phyloP scores from a whole-genome alignment of 2,797 vertebrate species.

The Rhinophrynus dorsalis region DNA sequence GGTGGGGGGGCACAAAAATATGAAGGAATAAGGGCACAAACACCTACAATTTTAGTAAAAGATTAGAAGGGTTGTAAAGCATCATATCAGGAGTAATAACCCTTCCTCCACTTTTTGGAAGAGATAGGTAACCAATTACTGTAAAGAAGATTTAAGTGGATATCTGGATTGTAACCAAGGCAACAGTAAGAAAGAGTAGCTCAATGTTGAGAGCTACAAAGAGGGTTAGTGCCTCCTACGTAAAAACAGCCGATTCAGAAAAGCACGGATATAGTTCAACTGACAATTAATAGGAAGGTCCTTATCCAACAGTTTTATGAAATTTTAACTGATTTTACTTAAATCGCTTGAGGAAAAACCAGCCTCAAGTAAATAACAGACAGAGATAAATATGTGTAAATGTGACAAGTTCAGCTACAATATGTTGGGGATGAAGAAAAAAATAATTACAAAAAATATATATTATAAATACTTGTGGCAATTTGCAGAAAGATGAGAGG shows the following conservation, averaged over 20 bases:
- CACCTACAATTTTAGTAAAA: slow-evolving; percentile 28
- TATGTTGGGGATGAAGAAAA: too few species aligned
- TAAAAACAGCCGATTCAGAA: slow-evolving; percentile 33
- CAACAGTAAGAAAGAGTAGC: slow-evolving; percentile 61
- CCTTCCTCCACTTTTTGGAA: slow-evolving; percentile 45
- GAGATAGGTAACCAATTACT: slow-evolving; percentile 54
- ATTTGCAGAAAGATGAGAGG: too few species aligned
- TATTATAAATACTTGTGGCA: too few species aligned
- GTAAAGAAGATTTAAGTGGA: slow-evolving; percentile 57
- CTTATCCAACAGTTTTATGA: slow-evolving; percentile 1
- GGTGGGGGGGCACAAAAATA: too few species aligned
- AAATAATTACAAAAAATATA: too few species aligned
- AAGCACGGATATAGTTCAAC: slow-evolving; percentile 33
- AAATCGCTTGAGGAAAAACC: neutral
- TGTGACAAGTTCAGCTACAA: too few species aligned
- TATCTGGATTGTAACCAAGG: slow-evolving; percentile 62
- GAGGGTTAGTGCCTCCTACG: slow-evolving; percentile 30
- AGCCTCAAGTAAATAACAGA: too few species aligned
- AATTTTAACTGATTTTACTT: neutral
- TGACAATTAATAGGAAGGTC: neutral
- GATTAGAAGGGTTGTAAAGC: slow-evolving; percentile 44
- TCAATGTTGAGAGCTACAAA: slow-evolving; percentile 58
- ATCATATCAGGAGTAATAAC: slow-evolving; percentile 44
- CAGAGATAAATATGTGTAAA: too few species aligned
- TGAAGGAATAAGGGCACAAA: neutral